Base-by-base conservation (phyloP, 2,797 vertebrate species). In the Acanthurus tractus region DNA sequence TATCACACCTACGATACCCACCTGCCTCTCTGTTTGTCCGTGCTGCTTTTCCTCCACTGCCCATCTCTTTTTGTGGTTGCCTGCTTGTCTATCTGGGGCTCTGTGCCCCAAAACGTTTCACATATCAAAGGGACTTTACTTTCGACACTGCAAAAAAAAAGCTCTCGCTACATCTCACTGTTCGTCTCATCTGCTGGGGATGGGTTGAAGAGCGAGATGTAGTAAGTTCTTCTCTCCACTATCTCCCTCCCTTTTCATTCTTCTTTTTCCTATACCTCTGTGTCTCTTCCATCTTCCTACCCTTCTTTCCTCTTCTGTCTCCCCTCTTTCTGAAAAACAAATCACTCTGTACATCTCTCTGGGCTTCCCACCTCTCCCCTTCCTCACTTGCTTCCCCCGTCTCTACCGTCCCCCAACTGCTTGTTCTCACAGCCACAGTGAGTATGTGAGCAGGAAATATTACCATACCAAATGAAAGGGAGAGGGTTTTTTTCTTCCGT, bases 381-480 rank as follows among this genome's bases (percentile, higher is more conserved):
- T 85, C 81, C 76, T 85, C 63, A 48, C 62, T 64, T 45, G 36
- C 79, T 82, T 70, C 78, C 73, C 74, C 68, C 25, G 36, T 79
- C 81, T 85, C 81, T 70, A 52, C 78, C 49, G 74, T 90, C 89
- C 84, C 88, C 77, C 78, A 82, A 82, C 85, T 61, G 79, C 87
- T 85, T 89, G 86, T 87, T 93, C 91, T 90, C 87, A 93, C 89
- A 87, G 81, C 86, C 86, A 81, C 66, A 58, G 49, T 66, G 87
- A 89, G 87, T 89, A 92, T 93, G 93, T 94, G 90, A 93, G 87
- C 73, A 69, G 93, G 88, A 93, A 93, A 93, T 93, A 94, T 94
- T 94, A 93, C 83, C 93, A 94, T 93, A 94, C 83, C 82, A 93
- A 93, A 93, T 93, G 92, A 93, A 93, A 92, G 88, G 78, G 81